Evolutionary conservation across 1,140 invertebrate species (phyloP), one percentile per base, ranked within the genome.

Genomic region (Aphidius ervi): DNA sequence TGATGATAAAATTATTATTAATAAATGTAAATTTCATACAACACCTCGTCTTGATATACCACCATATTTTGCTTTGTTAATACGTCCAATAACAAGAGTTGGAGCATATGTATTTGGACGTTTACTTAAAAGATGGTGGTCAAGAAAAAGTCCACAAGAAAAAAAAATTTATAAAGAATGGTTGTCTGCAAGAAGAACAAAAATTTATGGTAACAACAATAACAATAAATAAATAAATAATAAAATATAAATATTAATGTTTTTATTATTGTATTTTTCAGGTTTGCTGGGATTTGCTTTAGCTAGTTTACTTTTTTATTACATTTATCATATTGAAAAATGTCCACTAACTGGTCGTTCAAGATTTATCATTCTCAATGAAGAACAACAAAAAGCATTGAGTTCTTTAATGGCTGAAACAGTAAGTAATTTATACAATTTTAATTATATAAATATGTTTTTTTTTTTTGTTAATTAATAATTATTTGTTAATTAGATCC

Each of bases 311-410:
- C 55, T 64, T 56, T 6, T 72, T 9, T 83, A 82, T 59, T 86
- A 83, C 64, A 5, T 69, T 23, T 73, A 63, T n/a, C 82, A 85
- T 68, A 58, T 85, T 5, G 71, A 83, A 67, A 71, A 67, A 42
- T 76, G 82, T 50, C 83, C 84, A 9, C 65, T 86, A 46, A 85
- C 82, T 2, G 74, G 79, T 23, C 71, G 83, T 58, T 69, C 69
- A 56, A 70, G 83, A 54, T 85, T 86, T 62, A 80, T 86, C 49
- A 70, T 81, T 5, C 77, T 86, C 55, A 81, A 73, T 20, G 59
- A 73, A 60, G 68, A 82, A 9, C 82, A 85, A 64, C 73, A 83
- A 52, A 65, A 69, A 45, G 64, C 76, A 53, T 68, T 84, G n/a
- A 71, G 77, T 40, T 59, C 71, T 53, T 10, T 72, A 9, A 10